Evolutionary conservation across 2,797 vertebrate genomes (phyloP), one percentile per base, ranked within the genome.

Genomic region (Bradypus variegatus): DNA sequence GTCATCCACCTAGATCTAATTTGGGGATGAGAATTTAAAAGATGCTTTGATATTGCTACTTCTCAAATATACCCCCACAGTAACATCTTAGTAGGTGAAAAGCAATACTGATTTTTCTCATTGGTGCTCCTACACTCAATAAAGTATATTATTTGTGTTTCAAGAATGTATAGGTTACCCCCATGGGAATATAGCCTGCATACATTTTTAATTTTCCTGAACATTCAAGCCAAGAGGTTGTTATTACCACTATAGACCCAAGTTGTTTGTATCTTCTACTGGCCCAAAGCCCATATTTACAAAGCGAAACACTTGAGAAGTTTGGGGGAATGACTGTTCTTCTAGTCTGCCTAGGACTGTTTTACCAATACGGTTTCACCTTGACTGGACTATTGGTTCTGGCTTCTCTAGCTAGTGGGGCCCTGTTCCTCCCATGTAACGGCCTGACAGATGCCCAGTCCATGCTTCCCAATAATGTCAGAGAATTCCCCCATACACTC

Each of bases 131-230:
- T 91, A 25, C 62, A 91, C 55, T 90, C 31, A 38, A 76, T 83
- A 55, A 89, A 65, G 25, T 58, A 58, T 60, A 86, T 60, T 45
- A 79, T 91, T 84, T 89, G 14, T 92, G 41, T 65, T 80, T 92
- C 60, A 91, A 86, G 36, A 50, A 69, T 72, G 53, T 5, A 45
- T 75, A 48, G 70, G 33, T 88, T 91, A 89, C 48, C 72, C 69
- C 91, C n/a, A 19, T 86, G 55, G 82, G 65, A 77, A 82, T 38
- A 36, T 0, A 76, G 38, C 9, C 23, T 93, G 11, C 9, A 73
- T 62, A 72, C 45, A 79, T 78, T 93, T 93, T 78, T 53, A 62
- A 86, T 88, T 91, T 93, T 93, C 76, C 75, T 85, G 33, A 77
- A 76, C 16, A 48, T 70, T 73, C 33, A 79, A 29, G 27, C 70